Evolutionary conservation across 2,888 invertebrate genomes (phyloP), one percentile per base, ranked within the genome.

Genomic region (Gerris lacustris): DNA sequence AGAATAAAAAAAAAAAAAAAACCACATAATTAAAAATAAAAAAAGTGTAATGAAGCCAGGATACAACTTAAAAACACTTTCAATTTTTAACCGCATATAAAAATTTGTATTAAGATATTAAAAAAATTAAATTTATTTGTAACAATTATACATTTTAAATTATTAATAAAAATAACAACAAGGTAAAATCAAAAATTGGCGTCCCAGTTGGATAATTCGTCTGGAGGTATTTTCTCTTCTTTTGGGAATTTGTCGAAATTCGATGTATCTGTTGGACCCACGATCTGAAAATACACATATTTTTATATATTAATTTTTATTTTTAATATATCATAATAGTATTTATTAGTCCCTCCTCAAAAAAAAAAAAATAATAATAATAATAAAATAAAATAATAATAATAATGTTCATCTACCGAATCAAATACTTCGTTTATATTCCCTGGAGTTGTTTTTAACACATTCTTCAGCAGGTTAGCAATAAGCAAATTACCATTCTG

Each of bases 171-270:
- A n/a, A n/a, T 11, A 47, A 47, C 6, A 11, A 47, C 6, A 11
- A 7, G 47, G 47, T 64, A 64, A 64, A 11, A 11, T 82, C 81
- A 89, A 79, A 89, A 89, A 76, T 88, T 88, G 11, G 82, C 82
- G 81, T 89, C 88, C 89, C 89, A 89, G 71, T 87, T 87, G 6
- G 87, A 86, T 69, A 82, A 79, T 79, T 89, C 89, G 77, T 88
- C 88, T 2, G 86, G 85, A 11, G 88, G 87, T 72, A 86, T 82
- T 75, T 87, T 86, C 73, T 83, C 82, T 76, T 88, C 87, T 76
- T 86, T 84, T 11, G 86, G 85, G 78, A 86, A 88, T 71, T 81
- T 81, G 79, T 89, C 89, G 78, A 89, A 89, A 79, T 89, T 88
- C 66, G 85, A 83, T 44, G 84, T 84, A 78, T 89, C 92, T 66